phyloP scores from a whole-genome alignment of 1,140 invertebrate genomes.

The Lucilia cuprina region DNA sequence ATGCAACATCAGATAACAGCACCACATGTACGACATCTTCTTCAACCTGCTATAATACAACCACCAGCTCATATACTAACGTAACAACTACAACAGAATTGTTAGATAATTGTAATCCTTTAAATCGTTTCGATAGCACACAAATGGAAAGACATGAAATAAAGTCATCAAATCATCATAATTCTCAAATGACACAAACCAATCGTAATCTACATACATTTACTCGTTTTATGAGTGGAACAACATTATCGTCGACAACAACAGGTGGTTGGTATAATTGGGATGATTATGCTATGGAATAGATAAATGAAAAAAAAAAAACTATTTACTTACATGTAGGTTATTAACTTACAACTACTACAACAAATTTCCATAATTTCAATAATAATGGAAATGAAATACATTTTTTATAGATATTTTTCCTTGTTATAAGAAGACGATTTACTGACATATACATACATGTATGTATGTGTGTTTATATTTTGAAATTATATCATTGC shows the following conservation, averaged over 20 bases:
- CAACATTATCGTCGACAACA: not conserved
- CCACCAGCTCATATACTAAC: not conserved
- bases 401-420: no score
- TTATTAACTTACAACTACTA: no score
- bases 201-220: constrained; percentile 9
- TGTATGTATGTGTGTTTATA: no score
- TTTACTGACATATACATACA: no score
- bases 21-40: not conserved
- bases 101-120: constrained; percentile 18
- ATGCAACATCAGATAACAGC: not conserved
- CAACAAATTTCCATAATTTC: no score
- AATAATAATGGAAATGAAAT: no score
- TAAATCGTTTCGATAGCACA: constrained; percentile 5
- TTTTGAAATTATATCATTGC: no score
- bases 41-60: not conserved
- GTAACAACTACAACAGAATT: not conserved
- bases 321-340: no score
- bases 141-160: not conserved
- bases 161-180: not conserved
- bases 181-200: not conserved
- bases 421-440: no score
- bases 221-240: constrained; percentile 7
- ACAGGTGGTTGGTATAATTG: constrained; percentile 27
- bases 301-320: no score
- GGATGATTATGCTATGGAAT: constrained; percentile 40